Evolutionary conservation across 1,140 invertebrate genomes (phyloP), one percentile per base, ranked within the genome.

Genomic region (Calliphora vicina): DNA sequence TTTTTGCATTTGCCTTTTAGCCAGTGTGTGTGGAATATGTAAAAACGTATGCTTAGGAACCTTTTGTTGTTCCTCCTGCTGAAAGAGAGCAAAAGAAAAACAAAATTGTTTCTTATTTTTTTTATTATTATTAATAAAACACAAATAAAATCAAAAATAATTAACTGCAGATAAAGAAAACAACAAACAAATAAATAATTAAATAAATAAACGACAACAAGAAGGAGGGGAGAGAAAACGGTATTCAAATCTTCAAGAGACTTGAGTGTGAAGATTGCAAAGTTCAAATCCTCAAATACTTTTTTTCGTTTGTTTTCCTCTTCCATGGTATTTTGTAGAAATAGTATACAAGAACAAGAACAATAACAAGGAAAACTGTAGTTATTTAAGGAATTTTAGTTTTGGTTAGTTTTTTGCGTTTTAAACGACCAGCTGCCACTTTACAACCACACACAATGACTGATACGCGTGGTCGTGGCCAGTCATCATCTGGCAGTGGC

Each of bases 1-100:
- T 88, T 89, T 89, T 89, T 87, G 87, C 87, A 87, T 87, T 84
- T 87, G 86, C 84, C 87, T 85, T 80, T 67, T 45, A 23, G 74
- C 74, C 74, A 78, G 74, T 57, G 50, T 35, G 35, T 57, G 50
- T 86, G 86, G 87, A 89, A 89, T 89, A 89, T 89, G 88, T 89
- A 89, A 89, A 87, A 80, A 35, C 57, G 42, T 27, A 9, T 81
- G 82, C 29, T 80, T 80, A 71, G 76, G 29, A 80, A 72, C 74
- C 74, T 43, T 78, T 78, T 43, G 74, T 78, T 78, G 74, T 78
- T 78, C 74, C 74, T 78, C 20, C 72, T 15, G 82, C 43, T 76
- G 26, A 82, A 78, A 25, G 20, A 27, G 72, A 80, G 50, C 23
- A 80, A 80, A 61, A 45, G 45, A 42, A 25, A 50, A 45, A 50